Evolutionary conservation across 23 tunicate genomes (phyloP).

Genomic region (Ascidia mentula): DNA sequence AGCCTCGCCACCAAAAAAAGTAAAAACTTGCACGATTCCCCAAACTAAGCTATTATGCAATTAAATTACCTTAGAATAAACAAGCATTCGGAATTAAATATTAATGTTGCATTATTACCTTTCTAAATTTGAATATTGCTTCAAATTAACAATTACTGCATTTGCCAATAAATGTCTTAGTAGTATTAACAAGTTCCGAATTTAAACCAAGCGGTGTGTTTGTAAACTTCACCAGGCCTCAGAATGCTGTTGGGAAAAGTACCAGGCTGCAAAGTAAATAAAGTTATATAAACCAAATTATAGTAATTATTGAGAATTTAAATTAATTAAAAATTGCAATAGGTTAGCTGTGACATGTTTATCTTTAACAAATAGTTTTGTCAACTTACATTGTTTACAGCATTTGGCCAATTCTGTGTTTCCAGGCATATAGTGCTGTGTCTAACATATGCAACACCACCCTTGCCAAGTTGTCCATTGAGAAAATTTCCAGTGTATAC

Average conservation of each 20-base stretch:
- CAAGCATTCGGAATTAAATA: background rate
- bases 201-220: constrained; percentile 53
- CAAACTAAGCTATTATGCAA: background rate
- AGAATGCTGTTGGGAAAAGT: constrained; percentile 73
- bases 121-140: too few species aligned
- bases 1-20: too few species aligned
- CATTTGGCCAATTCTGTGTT: constrained; percentile 94
- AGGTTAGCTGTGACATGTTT: background rate
- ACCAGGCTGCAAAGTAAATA: constrained; percentile 22
- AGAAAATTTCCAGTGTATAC: constrained; percentile 93
- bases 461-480: constrained; percentile 47
- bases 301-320: background rate
- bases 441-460: constrained; percentile 55
- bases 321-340: background rate
- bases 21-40: too few species aligned
- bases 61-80: background rate
- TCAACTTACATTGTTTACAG: constrained; percentile 75
- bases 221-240: constrained; percentile 52
- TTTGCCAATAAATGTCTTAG: background rate
- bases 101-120: too few species aligned
- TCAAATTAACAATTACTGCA: background rate
- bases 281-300: background rate
- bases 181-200: constrained; percentile 17
- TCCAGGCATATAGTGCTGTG: constrained; percentile 92
- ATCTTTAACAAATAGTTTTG: background rate